A percentile compares a stretch with the other conserved stretches of the same genome.
These are phyloP conservation scores for Lymantria monacha DNA, from an alignment of 2,888 invertebrate species.

Conservation along the genomic window DNA sequence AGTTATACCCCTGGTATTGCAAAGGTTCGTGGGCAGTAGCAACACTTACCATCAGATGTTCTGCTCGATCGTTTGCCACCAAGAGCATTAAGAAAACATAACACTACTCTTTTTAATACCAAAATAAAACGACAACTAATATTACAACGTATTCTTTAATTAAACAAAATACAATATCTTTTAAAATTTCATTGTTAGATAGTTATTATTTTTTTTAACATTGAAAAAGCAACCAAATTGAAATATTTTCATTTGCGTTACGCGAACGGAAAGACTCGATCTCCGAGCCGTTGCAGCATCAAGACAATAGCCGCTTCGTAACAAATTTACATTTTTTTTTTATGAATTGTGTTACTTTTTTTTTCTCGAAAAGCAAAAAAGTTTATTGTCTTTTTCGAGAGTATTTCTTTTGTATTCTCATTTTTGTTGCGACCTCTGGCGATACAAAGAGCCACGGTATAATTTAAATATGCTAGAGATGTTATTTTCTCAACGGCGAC, in stretches of 20 bases:
- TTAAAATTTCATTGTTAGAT: no score
- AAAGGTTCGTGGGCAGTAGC: no score
- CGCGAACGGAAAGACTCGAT: conserved; percentile 29
- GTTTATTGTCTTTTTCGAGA: conserved; percentile 48
- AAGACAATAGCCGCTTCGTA: conserved; percentile 27
- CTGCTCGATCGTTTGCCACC: no score
- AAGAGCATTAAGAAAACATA: no score
- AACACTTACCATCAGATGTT: no score
- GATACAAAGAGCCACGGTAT: conserved; percentile 18
- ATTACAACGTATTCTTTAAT: no score
- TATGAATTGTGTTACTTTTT: conserved; percentile 34
- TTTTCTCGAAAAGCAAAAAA: conserved; percentile 38
- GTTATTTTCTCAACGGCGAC: background rate
- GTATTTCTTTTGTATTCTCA: conserved; percentile 22
- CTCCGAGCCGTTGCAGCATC: conserved; percentile 16
- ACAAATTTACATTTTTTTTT: conserved; percentile 39
- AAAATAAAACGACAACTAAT: no score
- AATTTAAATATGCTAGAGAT: conserved; percentile 27
- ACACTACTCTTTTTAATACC: no score
- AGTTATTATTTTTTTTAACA: background rate
- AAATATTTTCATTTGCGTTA: conserved; percentile 24
- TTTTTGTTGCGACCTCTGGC: conserved; percentile 26
- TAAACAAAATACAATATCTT: no score
- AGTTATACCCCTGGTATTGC: no score
- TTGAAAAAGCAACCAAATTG: background rate